Evolutionary conservation across 1,140 invertebrate genomes (phyloP).

Genomic region (Myzus persicae): DNA sequence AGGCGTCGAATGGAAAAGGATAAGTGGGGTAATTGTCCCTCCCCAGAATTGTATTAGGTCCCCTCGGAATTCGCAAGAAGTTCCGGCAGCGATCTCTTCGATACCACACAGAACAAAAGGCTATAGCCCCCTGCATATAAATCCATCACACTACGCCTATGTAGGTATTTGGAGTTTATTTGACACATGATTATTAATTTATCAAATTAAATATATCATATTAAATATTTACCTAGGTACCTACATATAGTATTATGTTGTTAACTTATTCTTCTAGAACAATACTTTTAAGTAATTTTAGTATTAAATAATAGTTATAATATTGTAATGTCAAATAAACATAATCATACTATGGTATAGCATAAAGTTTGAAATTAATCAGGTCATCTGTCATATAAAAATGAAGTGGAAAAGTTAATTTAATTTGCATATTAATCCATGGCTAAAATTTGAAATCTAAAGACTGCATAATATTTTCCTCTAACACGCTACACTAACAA

Average conservation of each 20-base stretch:
- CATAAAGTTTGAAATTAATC: not conserved
- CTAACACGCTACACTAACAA: conserved; percentile 21
- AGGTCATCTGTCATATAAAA: conserved; percentile 6
- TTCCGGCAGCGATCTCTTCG: too few species aligned
- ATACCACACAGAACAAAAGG: too few species aligned
- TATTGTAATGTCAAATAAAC: not conserved
- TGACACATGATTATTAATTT: not conserved
- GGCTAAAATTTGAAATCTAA: not conserved
- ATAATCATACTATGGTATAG: not conserved
- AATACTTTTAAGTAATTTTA: not conserved
- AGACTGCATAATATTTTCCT: conserved; percentile 15
- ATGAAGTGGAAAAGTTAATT: not conserved
- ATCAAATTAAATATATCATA: not conserved
- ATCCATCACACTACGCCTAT: too few species aligned
- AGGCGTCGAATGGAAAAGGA: too few species aligned
- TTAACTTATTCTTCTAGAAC: not conserved
- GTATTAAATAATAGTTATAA: not conserved
- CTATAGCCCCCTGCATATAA: too few species aligned
- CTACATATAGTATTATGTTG: not conserved
- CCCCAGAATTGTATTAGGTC: too few species aligned
- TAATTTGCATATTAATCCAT: not conserved
- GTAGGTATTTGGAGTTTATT: too few species aligned
- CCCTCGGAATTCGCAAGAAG: too few species aligned
- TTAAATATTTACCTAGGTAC: not conserved
- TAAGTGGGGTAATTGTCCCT: too few species aligned